Percentiles rank a stretch among this genome's conserved stretches.
Conservation (phyloP, 2,797 vertebrate genomes). For the Mormyrops attenuatus region DNA sequence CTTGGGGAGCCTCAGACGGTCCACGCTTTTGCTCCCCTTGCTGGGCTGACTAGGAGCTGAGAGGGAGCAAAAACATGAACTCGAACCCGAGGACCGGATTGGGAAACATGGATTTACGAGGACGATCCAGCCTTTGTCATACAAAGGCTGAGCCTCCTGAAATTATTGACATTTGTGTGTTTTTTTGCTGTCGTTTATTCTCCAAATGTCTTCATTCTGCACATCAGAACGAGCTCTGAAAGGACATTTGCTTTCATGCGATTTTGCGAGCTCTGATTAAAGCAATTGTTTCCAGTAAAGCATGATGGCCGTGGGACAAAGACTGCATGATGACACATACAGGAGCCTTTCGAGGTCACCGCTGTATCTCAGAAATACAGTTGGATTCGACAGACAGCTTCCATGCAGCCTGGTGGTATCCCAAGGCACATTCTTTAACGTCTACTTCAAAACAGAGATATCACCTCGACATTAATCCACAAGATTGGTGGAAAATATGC, state of each 20-base stretch:
- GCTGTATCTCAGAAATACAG: constrained; percentile 15
- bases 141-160: neutral
- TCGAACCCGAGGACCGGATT: neutral
- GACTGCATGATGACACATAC: neutral
- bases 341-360: neutral
- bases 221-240: neutral
- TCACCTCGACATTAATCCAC: constrained; percentile 13
- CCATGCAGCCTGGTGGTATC: neutral
- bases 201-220: constrained; percentile 10
- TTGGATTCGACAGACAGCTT: constrained; percentile 4
- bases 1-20: neutral
- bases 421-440: neutral
- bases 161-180: neutral
- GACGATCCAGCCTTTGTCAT: neutral
- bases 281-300: neutral
- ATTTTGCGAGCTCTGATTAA: neutral
- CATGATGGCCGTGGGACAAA: neutral
- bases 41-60: neutral
- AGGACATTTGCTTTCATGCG: constrained; percentile 8
- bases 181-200: neutral
- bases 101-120: neutral
- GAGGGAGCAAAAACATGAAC: neutral
- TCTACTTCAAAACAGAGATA: neutral
- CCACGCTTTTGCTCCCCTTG: neutral
- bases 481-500: neutral